These are phyloP conservation scores for Turritopsis dohrnii DNA, from an alignment of 30 jellyfish, hydroid and myxozoan species.

Conservation along the genomic window DNA sequence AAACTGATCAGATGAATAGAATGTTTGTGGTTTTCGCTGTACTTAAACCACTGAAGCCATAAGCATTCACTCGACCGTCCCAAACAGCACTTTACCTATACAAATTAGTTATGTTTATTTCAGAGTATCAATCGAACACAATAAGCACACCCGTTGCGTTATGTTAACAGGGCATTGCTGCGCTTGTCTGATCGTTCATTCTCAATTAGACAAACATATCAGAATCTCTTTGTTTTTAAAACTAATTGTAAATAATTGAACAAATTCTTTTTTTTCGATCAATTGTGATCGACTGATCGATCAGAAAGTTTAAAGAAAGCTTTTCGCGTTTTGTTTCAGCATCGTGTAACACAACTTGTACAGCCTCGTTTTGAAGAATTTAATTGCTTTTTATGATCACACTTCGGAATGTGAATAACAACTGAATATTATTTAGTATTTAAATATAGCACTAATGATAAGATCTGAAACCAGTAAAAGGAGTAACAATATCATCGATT, in stretches of 20 bases:
- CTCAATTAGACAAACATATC: neutral
- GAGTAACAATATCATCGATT: no score
- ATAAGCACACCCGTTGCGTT: neutral
- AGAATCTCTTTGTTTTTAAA: neutral
- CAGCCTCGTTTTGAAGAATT: no score
- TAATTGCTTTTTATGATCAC: no score
- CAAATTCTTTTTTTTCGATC: neutral
- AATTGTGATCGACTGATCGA: no score
- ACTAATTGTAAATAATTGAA: no score
- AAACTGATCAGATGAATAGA: slow-evolving; percentile 5
- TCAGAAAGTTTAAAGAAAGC: no score
- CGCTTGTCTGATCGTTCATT: neutral
- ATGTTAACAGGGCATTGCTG: neutral
- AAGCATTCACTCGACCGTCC: slow-evolving; percentile 20
- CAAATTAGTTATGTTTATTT: neutral
- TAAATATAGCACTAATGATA: no score
- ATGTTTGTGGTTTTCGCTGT: slow-evolving; percentile 13
- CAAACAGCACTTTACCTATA: neutral
- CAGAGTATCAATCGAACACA: neutral
- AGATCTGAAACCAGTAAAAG: no score
- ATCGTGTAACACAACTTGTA: no score
- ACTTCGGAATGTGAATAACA: no score
- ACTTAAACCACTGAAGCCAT: slow-evolving; percentile 5
- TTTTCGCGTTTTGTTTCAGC: no score
- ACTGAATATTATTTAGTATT: no score